phyloP scores from a whole-genome alignment of 2,113 vertebrate species.

The Nematolebias whitei region DNA sequence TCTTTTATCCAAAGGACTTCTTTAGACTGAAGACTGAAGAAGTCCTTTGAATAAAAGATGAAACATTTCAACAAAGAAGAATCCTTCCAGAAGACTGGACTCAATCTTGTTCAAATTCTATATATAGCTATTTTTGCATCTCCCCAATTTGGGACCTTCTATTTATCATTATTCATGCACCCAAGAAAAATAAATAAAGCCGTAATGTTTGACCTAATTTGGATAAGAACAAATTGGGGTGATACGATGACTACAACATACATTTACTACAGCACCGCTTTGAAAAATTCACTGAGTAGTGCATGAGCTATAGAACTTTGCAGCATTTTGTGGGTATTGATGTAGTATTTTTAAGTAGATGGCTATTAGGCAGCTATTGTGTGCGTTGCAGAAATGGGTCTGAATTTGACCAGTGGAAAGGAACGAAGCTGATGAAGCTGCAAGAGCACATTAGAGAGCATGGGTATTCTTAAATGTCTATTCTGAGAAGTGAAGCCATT shows the following conservation, averaged over 20 bases:
- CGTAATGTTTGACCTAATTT: background rate
- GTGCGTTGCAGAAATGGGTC: constrained; percentile 33
- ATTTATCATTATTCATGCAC: too few relatives aligned
- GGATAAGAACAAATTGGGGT: background rate
- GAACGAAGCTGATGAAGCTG: constrained; percentile 62
- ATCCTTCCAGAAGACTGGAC: too few relatives aligned
- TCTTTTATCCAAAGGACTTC: too few relatives aligned
- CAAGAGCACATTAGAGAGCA: constrained; percentile 62
- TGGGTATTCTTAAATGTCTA: constrained; percentile 73
- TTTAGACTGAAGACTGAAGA: too few relatives aligned
- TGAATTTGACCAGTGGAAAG: constrained; percentile 62
- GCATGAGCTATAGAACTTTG: constrained; percentile 22
- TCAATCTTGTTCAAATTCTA: too few relatives aligned
- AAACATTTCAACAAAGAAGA: too few relatives aligned
- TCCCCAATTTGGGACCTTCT: too few relatives aligned
- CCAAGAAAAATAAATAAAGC: too few relatives aligned
- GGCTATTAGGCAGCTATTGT: constrained; percentile 60
- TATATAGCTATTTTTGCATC: too few relatives aligned
- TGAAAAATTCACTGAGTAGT: constrained; percentile 9
- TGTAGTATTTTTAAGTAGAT: constrained; percentile 55
- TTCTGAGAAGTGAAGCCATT: constrained; percentile 69
- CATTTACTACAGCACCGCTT: constrained; percentile 12
- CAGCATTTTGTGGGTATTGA: constrained; percentile 29
- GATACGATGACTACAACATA: background rate
- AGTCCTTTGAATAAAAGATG: too few relatives aligned